Conservation (phyloP, 1,140 invertebrate species). For the Ceratina calcarata region DNA sequence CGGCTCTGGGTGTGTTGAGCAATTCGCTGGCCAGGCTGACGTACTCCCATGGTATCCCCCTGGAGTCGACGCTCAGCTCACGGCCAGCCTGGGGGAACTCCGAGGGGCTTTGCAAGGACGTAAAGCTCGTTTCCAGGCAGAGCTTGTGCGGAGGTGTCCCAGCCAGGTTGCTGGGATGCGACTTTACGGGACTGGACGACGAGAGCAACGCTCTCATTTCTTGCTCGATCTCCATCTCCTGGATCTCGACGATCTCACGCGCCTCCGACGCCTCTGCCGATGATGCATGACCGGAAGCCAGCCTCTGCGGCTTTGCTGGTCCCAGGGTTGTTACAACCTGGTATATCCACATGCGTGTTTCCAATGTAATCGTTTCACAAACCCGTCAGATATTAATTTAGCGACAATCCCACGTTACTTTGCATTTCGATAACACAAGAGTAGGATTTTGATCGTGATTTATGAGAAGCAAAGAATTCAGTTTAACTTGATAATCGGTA, state of each 20-base stretch:
- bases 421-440: neutral
- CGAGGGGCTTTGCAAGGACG: conserved; percentile 83
- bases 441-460: neutral
- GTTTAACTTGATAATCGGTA: neutral
- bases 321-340: conserved; percentile 89
- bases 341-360: conserved; percentile 57
- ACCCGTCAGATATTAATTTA: too few species aligned
- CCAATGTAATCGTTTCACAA: conserved; percentile 25
- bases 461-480: conserved; percentile 6
- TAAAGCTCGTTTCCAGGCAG: conserved; percentile 89
- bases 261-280: conserved; percentile 68
- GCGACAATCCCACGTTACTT: neutral
- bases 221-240: conserved; percentile 74
- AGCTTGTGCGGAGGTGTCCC: conserved; percentile 82
- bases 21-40: conserved; percentile 76
- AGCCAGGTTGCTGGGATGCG: conserved; percentile 58
- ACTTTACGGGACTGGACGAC: conserved; percentile 67
- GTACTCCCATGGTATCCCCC: conserved; percentile 77
- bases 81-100: conserved; percentile 74
- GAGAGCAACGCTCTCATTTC: conserved; percentile 77
- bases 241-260: conserved; percentile 65
- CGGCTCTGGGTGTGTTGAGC: conserved; percentile 70
- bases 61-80: conserved; percentile 76
- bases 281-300: conserved; percentile 69
- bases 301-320: conserved; percentile 86